Conservation (phyloP, 2,113 vertebrate genomes). For the Ammodytes marinus region DNA sequence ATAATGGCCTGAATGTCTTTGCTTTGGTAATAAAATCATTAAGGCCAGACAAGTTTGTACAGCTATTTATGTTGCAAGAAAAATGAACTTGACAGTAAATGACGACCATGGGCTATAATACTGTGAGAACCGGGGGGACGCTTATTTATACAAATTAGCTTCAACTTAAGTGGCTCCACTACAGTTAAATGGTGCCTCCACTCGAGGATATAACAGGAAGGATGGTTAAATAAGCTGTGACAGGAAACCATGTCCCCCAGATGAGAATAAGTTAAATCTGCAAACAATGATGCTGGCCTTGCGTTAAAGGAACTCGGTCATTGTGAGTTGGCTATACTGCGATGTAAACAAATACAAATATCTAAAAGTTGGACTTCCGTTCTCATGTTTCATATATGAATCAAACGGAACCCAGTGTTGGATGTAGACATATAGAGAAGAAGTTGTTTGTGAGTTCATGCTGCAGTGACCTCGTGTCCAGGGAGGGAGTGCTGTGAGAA, state of each 20-base stretch:
- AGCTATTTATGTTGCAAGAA: background rate
- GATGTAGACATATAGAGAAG: background rate
- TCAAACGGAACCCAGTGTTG: background rate
- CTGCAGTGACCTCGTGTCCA: constrained; percentile 17
- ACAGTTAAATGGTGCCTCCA: background rate
- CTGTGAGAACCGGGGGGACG: background rate
- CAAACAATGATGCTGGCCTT: constrained; percentile 14
- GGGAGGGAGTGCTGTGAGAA: constrained; percentile 40
- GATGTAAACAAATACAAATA: constrained; percentile 18
- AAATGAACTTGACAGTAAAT: background rate
- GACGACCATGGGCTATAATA: background rate
- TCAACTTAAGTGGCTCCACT: constrained; percentile 30
- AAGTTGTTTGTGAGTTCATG: constrained; percentile 26
- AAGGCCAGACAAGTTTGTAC: background rate
- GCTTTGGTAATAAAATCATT: constrained; percentile 9
- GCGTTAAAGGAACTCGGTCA: background rate
- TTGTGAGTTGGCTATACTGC: background rate
- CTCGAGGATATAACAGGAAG: constrained; percentile 20
- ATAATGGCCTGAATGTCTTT: background rate
- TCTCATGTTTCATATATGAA: background rate
- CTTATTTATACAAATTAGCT: constrained; percentile 6
- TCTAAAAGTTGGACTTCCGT: background rate
- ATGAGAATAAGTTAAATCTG: constrained; percentile 18
- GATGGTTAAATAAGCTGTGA: constrained; percentile 24
- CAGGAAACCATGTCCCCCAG: background rate